phyloP scores from a whole-genome alignment of 1,140 invertebrate genomes.

The Cecropterus lyciades region DNA sequence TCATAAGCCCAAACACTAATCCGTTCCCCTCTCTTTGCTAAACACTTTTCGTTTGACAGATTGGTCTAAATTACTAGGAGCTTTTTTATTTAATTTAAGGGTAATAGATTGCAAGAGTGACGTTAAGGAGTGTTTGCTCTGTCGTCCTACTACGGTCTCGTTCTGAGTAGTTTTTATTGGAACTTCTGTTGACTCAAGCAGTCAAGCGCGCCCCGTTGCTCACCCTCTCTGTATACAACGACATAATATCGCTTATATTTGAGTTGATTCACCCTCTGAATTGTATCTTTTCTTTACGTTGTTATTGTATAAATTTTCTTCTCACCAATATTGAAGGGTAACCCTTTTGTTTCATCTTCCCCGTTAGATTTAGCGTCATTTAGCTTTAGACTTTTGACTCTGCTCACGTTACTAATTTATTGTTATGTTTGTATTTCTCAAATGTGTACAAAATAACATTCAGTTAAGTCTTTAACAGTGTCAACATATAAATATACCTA shows the following conservation, averaged over 20 bases:
- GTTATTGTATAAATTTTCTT: conserved; percentile 48
- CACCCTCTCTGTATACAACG: conserved; percentile 55
- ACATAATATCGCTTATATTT: conserved; percentile 70
- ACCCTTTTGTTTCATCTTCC: conserved; percentile 6
- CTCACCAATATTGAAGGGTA: conserved; percentile 25
- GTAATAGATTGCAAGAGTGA: conserved; percentile 63
- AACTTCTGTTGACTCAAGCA: conserved; percentile 63
- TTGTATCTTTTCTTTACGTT: conserved; percentile 39
- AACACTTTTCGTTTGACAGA: conserved; percentile 82
- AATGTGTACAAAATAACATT: not conserved
- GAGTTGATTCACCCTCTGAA: conserved; percentile 56
- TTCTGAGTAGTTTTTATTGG: conserved; percentile 77
- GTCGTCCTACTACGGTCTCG: conserved; percentile 52
- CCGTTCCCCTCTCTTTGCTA: conserved; percentile 73
- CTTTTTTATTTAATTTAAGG: conserved; percentile 80
- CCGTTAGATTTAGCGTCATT: conserved; percentile 5
- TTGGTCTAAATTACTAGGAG: conserved; percentile 75
- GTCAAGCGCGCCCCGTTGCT: conserved; percentile 48
- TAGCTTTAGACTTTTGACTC: not conserved
- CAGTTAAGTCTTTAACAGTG: not conserved
- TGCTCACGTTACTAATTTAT: not conserved
- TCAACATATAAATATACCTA: not conserved
- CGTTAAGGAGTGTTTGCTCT: conserved; percentile 64
- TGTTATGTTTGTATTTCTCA: not conserved
- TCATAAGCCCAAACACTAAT: conserved; percentile 68